A percentile compares a stretch with the other conserved stretches of the same genome.
Conservation (phyloP, 2,888 invertebrate genomes). For the Dastarcus helophoroides region DNA sequence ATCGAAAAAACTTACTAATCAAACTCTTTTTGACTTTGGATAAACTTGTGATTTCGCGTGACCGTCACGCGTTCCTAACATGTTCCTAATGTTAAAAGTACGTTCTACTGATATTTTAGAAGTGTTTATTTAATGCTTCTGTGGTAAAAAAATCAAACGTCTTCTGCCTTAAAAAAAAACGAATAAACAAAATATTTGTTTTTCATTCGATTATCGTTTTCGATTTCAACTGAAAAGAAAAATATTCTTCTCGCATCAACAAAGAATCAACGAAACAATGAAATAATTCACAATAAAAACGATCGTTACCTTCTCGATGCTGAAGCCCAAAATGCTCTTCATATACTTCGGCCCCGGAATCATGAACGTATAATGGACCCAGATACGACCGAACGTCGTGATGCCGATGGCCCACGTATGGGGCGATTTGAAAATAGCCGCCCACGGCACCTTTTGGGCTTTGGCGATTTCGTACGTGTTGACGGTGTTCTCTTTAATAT, state of each 20-base stretch:
- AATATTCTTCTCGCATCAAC: slow-evolving; percentile 1
- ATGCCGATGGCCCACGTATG: slow-evolving; percentile 61
- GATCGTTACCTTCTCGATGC: slow-evolving; percentile 49
- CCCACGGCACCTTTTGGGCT: slow-evolving; percentile 51
- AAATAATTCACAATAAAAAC: not conserved
- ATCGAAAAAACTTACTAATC: no score
- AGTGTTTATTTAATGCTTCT: no score
- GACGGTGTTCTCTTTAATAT: slow-evolving; percentile 49
- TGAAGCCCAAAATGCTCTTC: slow-evolving; percentile 56
- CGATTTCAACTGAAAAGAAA: not conserved
- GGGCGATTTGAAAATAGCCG: slow-evolving; percentile 48
- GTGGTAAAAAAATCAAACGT: no score
- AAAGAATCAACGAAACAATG: not conserved
- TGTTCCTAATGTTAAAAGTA: no score
- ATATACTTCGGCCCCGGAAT: slow-evolving; percentile 59
- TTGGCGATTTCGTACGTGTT: slow-evolving; percentile 40
- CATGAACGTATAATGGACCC: slow-evolving; percentile 64
- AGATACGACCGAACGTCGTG: slow-evolving; percentile 63
- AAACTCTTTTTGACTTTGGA: no score
- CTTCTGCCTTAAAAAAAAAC: no score
- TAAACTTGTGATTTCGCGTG: no score
- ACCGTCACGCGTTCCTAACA: no score
- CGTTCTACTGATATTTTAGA: no score
- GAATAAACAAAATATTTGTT: slow-evolving; percentile 2
- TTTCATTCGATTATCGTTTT: not conserved